Conservation (phyloP, 2,113 vertebrate genomes). For the Siniperca knerii region DNA sequence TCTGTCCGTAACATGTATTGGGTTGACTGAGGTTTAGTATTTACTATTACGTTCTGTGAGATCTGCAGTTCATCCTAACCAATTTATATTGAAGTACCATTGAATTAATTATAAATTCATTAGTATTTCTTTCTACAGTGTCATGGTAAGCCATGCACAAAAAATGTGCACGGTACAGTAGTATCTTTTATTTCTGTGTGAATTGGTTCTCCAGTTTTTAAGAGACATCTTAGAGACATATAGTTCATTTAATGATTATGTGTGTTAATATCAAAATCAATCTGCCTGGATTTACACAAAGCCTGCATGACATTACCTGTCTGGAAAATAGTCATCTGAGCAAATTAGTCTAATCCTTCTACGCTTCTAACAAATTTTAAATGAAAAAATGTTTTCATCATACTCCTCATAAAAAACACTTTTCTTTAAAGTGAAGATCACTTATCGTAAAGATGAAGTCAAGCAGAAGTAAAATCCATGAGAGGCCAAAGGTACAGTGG, state of each 20-base stretch:
- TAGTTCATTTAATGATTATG: too few relatives aligned
- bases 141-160: neutral
- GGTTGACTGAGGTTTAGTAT: neutral
- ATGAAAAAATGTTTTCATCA: neutral
- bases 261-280: too few relatives aligned
- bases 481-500: neutral
- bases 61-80: neutral
- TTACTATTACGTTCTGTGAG: neutral
- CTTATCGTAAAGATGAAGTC: neutral
- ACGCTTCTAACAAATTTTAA: neutral
- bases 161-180: neutral
- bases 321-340: neutral
- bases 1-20: too few relatives aligned
- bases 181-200: neutral
- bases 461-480: neutral
- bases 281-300: too few relatives aligned
- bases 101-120: neutral
- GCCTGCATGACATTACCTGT: neutral
- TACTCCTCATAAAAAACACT: neutral
- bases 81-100: neutral
- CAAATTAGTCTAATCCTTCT: neutral
- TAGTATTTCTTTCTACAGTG: too few relatives aligned
- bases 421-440: neutral
- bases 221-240: neutral
- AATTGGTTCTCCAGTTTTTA: neutral